Evolutionary conservation across 2,113 vertebrate genomes (phyloP), one percentile per base, ranked within the genome.

Genomic region (Nymphicus hollandicus): DNA sequence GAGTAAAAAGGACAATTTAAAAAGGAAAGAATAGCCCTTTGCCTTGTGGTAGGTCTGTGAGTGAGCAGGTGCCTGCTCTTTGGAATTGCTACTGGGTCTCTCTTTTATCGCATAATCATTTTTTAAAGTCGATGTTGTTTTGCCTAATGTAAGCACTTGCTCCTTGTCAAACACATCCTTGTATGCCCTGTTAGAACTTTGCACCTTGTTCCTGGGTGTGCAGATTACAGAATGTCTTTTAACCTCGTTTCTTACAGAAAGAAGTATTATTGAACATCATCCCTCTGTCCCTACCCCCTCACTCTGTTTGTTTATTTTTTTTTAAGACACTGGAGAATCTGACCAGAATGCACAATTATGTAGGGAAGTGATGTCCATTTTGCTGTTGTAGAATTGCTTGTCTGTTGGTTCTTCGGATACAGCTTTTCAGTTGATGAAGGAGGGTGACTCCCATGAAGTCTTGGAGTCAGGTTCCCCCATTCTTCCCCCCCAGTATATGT

Each of bases 191-290:
- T 72, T 82, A 84, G 90, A 90, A 95, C 92, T 95, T 91, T 46
- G 88, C 37, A 6, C 91, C 73, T 96, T 37, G 5, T 60, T 86
- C 91, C 17, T 3, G 72, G 83, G 64, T 84, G 90, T 72, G 90
- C 86, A 91, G 43, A 88, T 94, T 93, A 96, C 85, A 90, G 93
- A 93, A 93, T 0, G 88, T 95, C 95, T 65, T 82, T 90, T 95
- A 93, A 91, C 96, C 94, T 92, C 52, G 50, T 96, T 96, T 95
- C 92, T 76, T 93, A 47, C 92, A 91, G 86, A 88, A 94, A 80
- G 41, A 70, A 63, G 73, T 70, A 69, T 91, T 68, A 15, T 56
- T 81, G 88, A 87, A 24, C 50, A 50, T 55, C 25, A 6, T 19
- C 22, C 33, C 76, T 49, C 19, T 65, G 43, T 31, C 69, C 5